Base-by-base conservation (phyloP, 2,113 vertebrate genomes). In the Campylomormyrus tamandua region DNA sequence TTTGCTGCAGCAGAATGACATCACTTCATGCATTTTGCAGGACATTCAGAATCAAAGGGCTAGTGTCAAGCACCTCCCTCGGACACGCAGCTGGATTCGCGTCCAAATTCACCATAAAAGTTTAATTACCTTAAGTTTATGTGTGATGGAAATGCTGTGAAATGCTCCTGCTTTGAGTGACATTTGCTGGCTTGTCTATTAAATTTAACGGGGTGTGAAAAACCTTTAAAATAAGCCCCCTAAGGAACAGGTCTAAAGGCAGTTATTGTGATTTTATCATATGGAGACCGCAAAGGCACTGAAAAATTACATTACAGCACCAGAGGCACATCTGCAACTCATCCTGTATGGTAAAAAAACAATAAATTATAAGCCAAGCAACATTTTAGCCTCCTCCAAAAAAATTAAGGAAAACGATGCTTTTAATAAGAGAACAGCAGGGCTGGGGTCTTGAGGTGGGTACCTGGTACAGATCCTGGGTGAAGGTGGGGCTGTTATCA, bases 401-500 rank as follows among this genome's bases (percentile, higher is more conserved):
- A 77, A 80, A 70, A 27, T 80, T 42, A 35, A 77, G 70, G 31
- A 77, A 35, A 77, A 77, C 5, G 2, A 19, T 77, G 19, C 1
- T 39, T 17, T 77, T 35, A 52, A 50, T 27, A 53, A 35, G 27
- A 52, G 35, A 52, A 84, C n/a, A 3, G 35, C 35, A 17, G 31
- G n/a, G 66, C 13, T 49, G 39, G 24, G 42, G 11, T 4, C 8
- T 31, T 42, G 53, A 27, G 45, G n/a, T 31, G 58, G 9, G 2
- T 50, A 98, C 98, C 98, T 99, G 98, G 88, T 99, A 99, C 49
- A 98, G 95, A 88, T 95, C 96, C 91, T 98, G 97, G 24, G 96
- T 97, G 94, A 99, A 99, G 7, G 91, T 90, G 0, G 98, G 98
- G 0, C 94, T 91, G 0, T 99, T 99, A 94, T 99, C 98, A 0